phyloP scores from a whole-genome alignment of 2,888 invertebrate genomes.

The Podabrus alpinus region DNA sequence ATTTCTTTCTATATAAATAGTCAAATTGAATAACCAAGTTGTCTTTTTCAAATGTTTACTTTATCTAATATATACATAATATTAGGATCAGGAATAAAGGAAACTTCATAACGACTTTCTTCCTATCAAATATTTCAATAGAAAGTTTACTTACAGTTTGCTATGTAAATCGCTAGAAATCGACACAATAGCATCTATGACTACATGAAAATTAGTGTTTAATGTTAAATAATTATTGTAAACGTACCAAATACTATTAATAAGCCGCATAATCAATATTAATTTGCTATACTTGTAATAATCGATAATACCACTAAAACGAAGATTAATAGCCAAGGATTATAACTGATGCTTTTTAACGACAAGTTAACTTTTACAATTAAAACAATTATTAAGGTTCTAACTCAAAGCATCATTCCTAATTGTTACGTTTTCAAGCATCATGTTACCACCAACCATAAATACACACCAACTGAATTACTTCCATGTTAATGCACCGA shows the following conservation, averaged over 20 bases:
- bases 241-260: not conserved
- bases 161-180: no score
- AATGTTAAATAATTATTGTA: not conserved
- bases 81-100: not conserved
- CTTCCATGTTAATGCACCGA: slow-evolving; percentile 10
- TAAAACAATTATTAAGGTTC: not conserved
- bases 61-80: not conserved
- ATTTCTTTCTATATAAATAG: not conserved
- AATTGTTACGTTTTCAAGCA: slow-evolving; percentile 1
- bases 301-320: slow-evolving; percentile 10
- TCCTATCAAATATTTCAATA: no score
- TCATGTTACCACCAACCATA: slow-evolving; percentile 14
- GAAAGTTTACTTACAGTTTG: no score
- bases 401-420: not conserved
- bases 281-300: not conserved
- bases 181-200: no score
- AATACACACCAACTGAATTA: slow-evolving; percentile 4
- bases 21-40: not conserved
- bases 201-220: not conserved
- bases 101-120: not conserved
- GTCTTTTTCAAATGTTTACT: not conserved
- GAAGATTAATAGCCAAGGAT: slow-evolving; percentile 9
- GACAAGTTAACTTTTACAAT: slow-evolving; percentile 14
- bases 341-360: slow-evolving; percentile 26
- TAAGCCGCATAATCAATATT: not conserved